Evolutionary conservation across 2,113 vertebrate genomes (phyloP).

Genomic region (Pelodiscus sinensis): DNA sequence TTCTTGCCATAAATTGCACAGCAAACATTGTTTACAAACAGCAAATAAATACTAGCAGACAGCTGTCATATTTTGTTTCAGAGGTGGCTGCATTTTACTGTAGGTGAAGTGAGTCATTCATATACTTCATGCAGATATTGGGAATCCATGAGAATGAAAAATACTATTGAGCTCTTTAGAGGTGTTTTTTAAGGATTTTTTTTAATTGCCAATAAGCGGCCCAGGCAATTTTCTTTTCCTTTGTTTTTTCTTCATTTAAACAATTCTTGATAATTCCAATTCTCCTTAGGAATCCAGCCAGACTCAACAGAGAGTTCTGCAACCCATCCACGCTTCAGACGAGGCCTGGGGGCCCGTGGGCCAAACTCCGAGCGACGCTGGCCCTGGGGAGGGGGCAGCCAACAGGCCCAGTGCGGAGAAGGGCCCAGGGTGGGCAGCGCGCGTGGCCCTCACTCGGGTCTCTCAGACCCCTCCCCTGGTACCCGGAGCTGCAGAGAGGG

Average conservation of each 20-base stretch:
- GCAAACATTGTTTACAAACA: neutral
- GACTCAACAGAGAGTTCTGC: neutral
- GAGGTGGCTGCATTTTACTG: neutral
- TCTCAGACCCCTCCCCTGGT: neutral
- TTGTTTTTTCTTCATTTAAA: neutral
- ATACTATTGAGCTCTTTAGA: neutral
- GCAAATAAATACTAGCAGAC: neutral
- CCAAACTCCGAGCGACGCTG: neutral
- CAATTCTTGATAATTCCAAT: neutral
- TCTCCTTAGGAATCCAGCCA: conserved; percentile 6
- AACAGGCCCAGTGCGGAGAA: neutral
- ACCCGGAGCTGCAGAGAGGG: no score
- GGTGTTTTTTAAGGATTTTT: neutral
- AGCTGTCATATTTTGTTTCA: neutral
- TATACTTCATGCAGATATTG: neutral
- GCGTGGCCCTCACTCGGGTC: neutral
- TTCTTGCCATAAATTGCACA: neutral
- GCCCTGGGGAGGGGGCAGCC: neutral
- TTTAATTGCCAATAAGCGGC: neutral
- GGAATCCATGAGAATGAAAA: neutral
- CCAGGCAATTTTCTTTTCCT: neutral
- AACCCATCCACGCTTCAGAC: neutral
- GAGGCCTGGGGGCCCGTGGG: no score
- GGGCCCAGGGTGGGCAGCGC: neutral
- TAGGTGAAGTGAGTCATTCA: neutral